Percentiles rank a stretch among this genome's conserved stretches.
These are phyloP conservation scores for Oopsacas minuta DNA, from an alignment of 37 sponge, comb jelly and placozoan genomes.

Conservation along the genomic window DNA sequence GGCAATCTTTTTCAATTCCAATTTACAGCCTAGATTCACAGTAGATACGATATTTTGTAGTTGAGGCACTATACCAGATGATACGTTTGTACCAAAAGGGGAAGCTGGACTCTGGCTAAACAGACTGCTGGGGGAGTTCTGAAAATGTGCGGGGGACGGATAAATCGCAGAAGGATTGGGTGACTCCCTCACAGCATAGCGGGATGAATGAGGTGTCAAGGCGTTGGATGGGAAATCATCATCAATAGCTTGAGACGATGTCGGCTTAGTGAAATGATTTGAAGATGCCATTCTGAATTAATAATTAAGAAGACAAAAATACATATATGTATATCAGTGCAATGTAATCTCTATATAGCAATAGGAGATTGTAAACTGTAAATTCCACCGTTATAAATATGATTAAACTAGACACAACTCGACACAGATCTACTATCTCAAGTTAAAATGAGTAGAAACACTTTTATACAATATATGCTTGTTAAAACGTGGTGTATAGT, in stretches of 20 bases:
- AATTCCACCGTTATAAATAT: too few relatives aligned
- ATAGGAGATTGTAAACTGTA: too few relatives aligned
- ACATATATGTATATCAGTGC: too few relatives aligned
- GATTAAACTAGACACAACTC: too few relatives aligned
- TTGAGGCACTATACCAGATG: constrained; percentile 52
- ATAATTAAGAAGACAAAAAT: too few relatives aligned
- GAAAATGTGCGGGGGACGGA: background rate
- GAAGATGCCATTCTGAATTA: background rate
- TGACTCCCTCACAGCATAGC: background rate
- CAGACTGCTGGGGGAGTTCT: background rate
- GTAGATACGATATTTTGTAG: constrained; percentile 96
- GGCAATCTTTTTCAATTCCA: constrained; percentile 91
- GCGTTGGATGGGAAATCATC: background rate
- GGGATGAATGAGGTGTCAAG: background rate
- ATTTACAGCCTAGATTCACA: constrained; percentile 80
- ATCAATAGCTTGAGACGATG: background rate
- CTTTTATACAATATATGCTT: too few relatives aligned
- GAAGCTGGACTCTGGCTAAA: constrained; percentile 11
- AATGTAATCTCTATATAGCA: too few relatives aligned
- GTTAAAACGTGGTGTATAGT: too few relatives aligned
- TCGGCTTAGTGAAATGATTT: background rate
- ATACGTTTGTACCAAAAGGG: constrained; percentile 1
- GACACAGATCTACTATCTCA: too few relatives aligned
- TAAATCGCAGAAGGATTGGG: background rate
- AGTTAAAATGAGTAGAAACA: too few relatives aligned